Evolutionary conservation across 2,113 vertebrate genomes (phyloP).

Genomic region (Coptodon bakossiorum): DNA sequence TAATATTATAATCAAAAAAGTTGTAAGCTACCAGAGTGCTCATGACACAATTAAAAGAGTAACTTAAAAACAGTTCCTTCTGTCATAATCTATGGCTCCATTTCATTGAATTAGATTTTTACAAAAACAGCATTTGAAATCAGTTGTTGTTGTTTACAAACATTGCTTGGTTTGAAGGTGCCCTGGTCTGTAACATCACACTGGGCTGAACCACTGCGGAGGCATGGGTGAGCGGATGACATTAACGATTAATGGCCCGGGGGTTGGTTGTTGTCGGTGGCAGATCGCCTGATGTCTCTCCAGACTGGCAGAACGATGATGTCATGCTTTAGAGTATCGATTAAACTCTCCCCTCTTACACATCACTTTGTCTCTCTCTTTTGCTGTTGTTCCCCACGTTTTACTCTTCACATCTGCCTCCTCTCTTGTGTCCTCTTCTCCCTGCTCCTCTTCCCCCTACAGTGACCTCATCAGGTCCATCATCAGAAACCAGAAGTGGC

Average conservation of each 20-base stretch:
- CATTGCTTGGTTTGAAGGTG: slow-evolving; percentile 35
- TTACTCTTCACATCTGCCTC: not conserved
- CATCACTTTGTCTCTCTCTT: slow-evolving; percentile 22
- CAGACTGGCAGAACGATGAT: slow-evolving; percentile 56
- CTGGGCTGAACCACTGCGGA: not conserved
- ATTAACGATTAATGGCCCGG: slow-evolving; percentile 58
- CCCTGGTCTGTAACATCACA: slow-evolving; percentile 42
- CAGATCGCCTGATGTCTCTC: slow-evolving; percentile 48
- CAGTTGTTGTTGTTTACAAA: slow-evolving; percentile 39
- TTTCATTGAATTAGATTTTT: not conserved
- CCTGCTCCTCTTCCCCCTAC: not conserved
- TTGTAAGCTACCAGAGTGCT: not conserved
- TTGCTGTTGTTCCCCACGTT: slow-evolving; percentile 7
- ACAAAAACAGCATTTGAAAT: not conserved
- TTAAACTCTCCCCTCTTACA: slow-evolving; percentile 41
- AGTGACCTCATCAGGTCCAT: slow-evolving; percentile 59
- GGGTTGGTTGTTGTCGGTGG: slow-evolving; percentile 55
- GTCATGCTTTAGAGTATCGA: slow-evolving; percentile 62
- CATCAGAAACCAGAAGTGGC: slow-evolving; percentile 62
- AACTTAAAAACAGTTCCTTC: not conserved
- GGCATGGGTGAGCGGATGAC: slow-evolving; percentile 33
- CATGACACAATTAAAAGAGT: not conserved
- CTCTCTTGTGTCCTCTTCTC: not conserved
- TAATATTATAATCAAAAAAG: not conserved
- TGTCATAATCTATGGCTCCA: not conserved